Percentiles rank a stretch among this genome's conserved stretches.
These are phyloP conservation scores for Lepeophtheirus salmonis DNA, from an alignment of 1,140 invertebrate species.

Conservation along the genomic window DNA sequence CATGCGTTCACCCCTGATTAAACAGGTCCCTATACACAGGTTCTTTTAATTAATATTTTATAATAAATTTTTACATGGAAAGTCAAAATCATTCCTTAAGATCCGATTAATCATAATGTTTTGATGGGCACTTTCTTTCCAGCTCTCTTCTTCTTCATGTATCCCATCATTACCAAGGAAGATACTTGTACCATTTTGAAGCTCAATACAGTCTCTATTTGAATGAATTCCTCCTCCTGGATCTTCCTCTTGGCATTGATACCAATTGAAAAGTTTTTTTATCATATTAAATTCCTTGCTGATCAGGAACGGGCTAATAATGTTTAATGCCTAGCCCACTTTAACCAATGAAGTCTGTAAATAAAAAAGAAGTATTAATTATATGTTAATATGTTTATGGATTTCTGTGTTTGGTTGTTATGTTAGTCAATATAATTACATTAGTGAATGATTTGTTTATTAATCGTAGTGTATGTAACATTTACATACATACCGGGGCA, in stretches of 20 bases:
- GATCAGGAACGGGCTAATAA: too few relatives aligned
- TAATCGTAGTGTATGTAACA: too few relatives aligned
- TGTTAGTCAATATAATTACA: too few relatives aligned
- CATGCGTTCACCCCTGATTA: too few relatives aligned
- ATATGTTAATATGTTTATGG: too few relatives aligned
- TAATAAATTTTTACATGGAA: neutral
- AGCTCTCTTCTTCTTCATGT: neutral
- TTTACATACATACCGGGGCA: too few relatives aligned
- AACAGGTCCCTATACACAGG: too few relatives aligned
- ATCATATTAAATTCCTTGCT: neutral
- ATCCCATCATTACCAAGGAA: neutral
- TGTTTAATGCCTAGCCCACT: too few relatives aligned
- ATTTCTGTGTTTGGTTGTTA: too few relatives aligned
- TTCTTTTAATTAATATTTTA: neutral
- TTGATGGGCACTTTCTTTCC: neutral
- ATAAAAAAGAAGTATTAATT: too few relatives aligned
- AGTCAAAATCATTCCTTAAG: neutral
- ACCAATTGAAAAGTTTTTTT: neutral
- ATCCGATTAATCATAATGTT: neutral
- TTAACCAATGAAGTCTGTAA: too few relatives aligned
- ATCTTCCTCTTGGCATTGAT: neutral
- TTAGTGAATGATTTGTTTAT: too few relatives aligned
- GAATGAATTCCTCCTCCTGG: neutral
- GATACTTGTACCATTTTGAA: neutral
- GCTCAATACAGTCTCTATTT: neutral